Percentiles rank a stretch among this genome's conserved stretches.
phyloP scores from a whole-genome alignment of 1,140 invertebrate genomes.

The Calliopsis andreniformis region DNA sequence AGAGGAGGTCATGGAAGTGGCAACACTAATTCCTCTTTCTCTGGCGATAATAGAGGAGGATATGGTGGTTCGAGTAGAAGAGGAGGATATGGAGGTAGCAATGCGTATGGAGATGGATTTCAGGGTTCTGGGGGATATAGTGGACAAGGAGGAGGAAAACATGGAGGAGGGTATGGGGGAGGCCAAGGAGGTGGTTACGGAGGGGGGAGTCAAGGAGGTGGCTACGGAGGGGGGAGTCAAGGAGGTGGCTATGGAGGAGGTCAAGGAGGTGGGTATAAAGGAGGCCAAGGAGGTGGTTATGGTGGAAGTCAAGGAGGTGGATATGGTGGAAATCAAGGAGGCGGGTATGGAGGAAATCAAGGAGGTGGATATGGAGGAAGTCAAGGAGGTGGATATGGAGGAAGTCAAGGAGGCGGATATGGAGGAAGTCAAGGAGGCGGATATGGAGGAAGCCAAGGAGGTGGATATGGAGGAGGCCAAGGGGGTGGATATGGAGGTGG shows the following conservation, averaged over 20 bases:
- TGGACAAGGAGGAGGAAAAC: constrained; percentile 35
- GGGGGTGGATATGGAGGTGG: constrained; percentile 36
- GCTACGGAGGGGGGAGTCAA: constrained; percentile 17
- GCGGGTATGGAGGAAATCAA: constrained; percentile 5
- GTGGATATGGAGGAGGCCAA: constrained; percentile 29
- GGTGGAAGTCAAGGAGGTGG: constrained; percentile 14
- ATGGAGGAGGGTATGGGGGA: constrained; percentile 18
- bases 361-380: constrained; percentile 38
- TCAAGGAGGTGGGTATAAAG: constrained; percentile 3
- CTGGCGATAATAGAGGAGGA: constrained; percentile 9
- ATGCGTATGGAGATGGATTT: constrained; percentile 31
- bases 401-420: constrained; percentile 27
- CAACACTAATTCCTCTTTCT: neutral
- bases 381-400: constrained; percentile 2
- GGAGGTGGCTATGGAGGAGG: constrained; percentile 38
- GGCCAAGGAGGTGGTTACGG: constrained; percentile 32
- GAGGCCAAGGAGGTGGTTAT: constrained; percentile 18
- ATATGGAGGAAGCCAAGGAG: constrained; percentile 20
- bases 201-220: constrained; percentile 2
- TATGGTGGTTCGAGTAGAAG: neutral
- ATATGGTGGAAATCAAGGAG: constrained; percentile 19
- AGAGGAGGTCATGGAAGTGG: constrained; percentile 35
- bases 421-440: constrained; percentile 36
- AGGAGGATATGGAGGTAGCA: constrained; percentile 27
- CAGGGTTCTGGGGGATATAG: constrained; percentile 25